Conservation (phyloP, 2,797 vertebrate species). For the Balearica regulorum region DNA sequence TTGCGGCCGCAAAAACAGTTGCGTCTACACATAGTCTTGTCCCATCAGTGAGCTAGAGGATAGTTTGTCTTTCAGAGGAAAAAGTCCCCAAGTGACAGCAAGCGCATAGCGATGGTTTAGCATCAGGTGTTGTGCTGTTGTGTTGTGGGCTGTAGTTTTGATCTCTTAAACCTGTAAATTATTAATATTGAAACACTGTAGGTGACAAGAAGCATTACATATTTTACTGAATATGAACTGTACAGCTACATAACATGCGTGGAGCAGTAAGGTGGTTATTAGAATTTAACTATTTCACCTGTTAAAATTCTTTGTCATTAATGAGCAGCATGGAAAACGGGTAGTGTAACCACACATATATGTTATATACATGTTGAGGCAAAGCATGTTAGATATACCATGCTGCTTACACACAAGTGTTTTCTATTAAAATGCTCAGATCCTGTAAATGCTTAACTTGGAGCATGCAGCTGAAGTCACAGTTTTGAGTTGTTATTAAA, state of each 20-base stretch:
- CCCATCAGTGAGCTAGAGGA: rapidly evolving
- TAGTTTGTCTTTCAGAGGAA: too few species aligned
- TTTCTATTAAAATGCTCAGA: neutral
- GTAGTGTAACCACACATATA: neutral
- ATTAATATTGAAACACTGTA: rapidly evolving
- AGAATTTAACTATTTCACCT: rapidly evolving
- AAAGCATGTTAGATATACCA: rapidly evolving
- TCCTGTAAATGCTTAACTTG: too few species aligned
- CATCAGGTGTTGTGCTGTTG: rapidly evolving
- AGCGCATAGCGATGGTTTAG: rapidly evolving
- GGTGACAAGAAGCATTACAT: rapidly evolving
- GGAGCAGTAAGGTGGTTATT: neutral
- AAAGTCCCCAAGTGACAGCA: rapidly evolving
- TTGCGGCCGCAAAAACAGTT: too few species aligned
- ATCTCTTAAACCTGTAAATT: too few species aligned
- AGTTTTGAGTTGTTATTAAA: neutral
- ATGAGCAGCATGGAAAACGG: neutral
- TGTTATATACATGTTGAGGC: rapidly evolving
- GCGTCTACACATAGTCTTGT: rapidly evolving
- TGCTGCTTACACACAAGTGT: rapidly evolving
- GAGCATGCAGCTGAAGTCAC: neutral
- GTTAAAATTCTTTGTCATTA: too few species aligned
- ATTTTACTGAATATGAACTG: rapidly evolving
- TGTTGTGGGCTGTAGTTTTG: neutral
- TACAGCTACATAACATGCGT: rapidly evolving